Evolutionary conservation across 2,888 invertebrate species (phyloP), one percentile per base, ranked within the genome.

Genomic region (Prosopocoilus inquinatus): DNA sequence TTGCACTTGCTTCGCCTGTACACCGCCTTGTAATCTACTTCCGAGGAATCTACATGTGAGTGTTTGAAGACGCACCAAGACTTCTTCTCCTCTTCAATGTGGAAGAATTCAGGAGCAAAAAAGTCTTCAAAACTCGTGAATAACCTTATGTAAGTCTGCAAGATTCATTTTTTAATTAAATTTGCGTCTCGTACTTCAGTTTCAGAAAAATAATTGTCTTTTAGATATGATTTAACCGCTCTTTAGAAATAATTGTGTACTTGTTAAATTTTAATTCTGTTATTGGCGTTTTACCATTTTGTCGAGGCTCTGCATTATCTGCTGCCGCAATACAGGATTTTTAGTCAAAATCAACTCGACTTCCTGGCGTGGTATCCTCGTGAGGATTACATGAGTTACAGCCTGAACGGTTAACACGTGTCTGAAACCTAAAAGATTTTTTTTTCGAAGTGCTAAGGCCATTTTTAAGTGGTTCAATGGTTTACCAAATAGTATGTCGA

Each of bases 41-140:
- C 49, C 4, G 53, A 28, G 11, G 52, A 48, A 38, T 56, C 28
- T 34, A 48, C 48, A 2, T 32, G 33, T 2, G 7, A 34, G 3
- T n/a, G 45, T 7, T 52, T 52, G 16, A 56, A 52, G 9, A 44
- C 32, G 16, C 48, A 56, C 35, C 51, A 56, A 0, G 56, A 56
- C 7, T 9, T 16, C 13, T 48, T 44, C 2, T 16, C 39, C 33
- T 56, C 49, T 9, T 36, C 15, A 9, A 34, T 20, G 9, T n/a
- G 28, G n/a, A 15, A 12, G 36, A 9, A 3, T 39, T 9, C 9
- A 12, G 9, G 33, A 33, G 20, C 11, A 12, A 9, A 36, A 8
- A 32, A 33, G 2, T 48, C 52, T 32, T 49, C 20, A 9, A 44
- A 34, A 32, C 45, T 51, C 11, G 47, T 43, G 20, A 48, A 56